Conservation (phyloP, 2,113 vertebrate genomes). For the Dissostichus mawsoni region DNA sequence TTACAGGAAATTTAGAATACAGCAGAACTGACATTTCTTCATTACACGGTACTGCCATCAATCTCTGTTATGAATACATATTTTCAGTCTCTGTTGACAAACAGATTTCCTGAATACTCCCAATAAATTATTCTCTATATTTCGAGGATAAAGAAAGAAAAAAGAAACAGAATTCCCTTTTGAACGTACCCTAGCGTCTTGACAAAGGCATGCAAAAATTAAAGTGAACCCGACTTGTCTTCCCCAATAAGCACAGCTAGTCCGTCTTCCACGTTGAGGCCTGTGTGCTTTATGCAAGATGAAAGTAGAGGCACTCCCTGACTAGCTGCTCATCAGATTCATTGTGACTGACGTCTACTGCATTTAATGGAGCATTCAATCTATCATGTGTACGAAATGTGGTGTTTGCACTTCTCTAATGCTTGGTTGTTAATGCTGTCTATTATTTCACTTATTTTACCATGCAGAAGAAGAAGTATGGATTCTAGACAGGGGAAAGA, state of each 20-base stretch:
- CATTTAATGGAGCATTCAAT: constrained; percentile 52
- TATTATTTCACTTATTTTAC: constrained; percentile 33
- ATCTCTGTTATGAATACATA: constrained; percentile 40
- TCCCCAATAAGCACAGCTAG: constrained; percentile 60
- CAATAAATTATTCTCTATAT: constrained; percentile 49
- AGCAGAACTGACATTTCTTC: constrained; percentile 35
- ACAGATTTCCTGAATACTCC: constrained; percentile 50
- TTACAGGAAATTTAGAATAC: constrained; percentile 32
- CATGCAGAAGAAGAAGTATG: constrained; percentile 13
- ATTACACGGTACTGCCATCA: constrained; percentile 37
- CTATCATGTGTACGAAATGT: constrained; percentile 20
- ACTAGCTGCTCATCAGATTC: constrained; percentile 50
- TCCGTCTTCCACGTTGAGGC: constrained; percentile 52
- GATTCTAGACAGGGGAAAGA: too few species aligned
- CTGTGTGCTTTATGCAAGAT: constrained; percentile 28
- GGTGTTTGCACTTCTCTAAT: constrained; percentile 18
- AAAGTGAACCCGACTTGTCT: constrained; percentile 69
- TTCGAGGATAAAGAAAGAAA: constrained; percentile 7
- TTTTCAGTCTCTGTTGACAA: constrained; percentile 49
- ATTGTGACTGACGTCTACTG: constrained; percentile 53
- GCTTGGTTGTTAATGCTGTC: constrained; percentile 22
- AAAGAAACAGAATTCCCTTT: constrained; percentile 19
- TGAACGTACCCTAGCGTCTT: constrained; percentile 40
- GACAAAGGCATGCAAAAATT: constrained; percentile 71
- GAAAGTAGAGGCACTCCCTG: constrained; percentile 47